Evolutionary conservation across 2,888 invertebrate genomes (phyloP).

Genomic region (Exocentrus adspersus): DNA sequence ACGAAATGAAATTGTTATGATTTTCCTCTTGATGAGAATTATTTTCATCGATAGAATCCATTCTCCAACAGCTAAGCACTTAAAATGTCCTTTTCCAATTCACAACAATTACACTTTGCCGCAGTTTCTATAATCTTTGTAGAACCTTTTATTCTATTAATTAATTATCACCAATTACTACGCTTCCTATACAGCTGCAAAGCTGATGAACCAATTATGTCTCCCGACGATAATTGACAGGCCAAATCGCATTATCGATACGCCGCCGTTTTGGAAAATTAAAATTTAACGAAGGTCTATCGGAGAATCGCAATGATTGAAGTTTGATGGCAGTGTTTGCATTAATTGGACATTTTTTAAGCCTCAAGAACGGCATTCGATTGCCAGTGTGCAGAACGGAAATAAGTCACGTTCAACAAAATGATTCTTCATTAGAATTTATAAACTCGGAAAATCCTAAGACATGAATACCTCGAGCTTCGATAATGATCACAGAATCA

Average conservation of each 20-base stretch:
- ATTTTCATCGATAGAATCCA: too few species aligned
- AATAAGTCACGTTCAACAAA: background rate
- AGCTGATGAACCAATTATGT: slow-evolving; percentile 30
- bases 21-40: too few species aligned
- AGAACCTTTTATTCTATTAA: slow-evolving; percentile 24
- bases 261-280: slow-evolving; percentile 27
- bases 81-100: slow-evolving; percentile 5
- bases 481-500: too few species aligned
- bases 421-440: too few species aligned
- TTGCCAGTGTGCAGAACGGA: background rate
- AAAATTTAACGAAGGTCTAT: slow-evolving; percentile 29
- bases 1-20: too few species aligned
- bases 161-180: slow-evolving; percentile 34
- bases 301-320: slow-evolving; percentile 13
- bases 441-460: too few species aligned
- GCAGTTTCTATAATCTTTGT: slow-evolving; percentile 21
- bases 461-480: too few species aligned
- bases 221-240: slow-evolving; percentile 31
- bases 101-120: slow-evolving; percentile 18
- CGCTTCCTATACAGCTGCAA: slow-evolving; percentile 25
- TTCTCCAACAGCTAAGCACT: background rate
- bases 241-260: slow-evolving; percentile 30
- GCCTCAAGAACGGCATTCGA: background rate
- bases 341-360: slow-evolving; percentile 16
- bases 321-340: slow-evolving; percentile 20